Evolutionary conservation across 2,888 invertebrate species (phyloP).

Genomic region (Drosophila nr. perissopoda): DNA sequence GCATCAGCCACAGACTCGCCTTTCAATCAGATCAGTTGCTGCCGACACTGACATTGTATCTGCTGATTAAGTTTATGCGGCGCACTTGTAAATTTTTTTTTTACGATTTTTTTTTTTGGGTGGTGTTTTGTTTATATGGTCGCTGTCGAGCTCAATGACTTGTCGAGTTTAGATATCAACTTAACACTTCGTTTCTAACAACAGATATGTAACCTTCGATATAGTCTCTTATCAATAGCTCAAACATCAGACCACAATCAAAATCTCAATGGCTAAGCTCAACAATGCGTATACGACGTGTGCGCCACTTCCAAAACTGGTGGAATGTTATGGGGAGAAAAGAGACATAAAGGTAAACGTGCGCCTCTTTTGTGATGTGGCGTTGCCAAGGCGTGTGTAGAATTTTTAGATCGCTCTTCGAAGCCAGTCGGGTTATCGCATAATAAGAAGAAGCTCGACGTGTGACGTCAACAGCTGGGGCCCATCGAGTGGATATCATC

Average conservation of each 20-base stretch:
- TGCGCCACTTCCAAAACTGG: conserved; percentile 55
- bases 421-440: conserved; percentile 46
- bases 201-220: conserved; percentile 42
- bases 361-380: conserved; percentile 50
- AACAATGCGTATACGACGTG: conserved; percentile 58
- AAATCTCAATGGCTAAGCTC: conserved; percentile 16
- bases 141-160: conserved; percentile 31
- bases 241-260: background rate
- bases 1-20: conserved; percentile 21
- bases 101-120: background rate
- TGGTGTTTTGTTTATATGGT: background rate
- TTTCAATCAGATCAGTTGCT: conserved; percentile 62
- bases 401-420: conserved; percentile 53
- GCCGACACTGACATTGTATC: conserved; percentile 46
- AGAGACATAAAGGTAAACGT: conserved; percentile 54
- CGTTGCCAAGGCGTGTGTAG: conserved; percentile 62
- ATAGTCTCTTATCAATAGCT: conserved; percentile 52
- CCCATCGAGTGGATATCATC: conserved; percentile 7
- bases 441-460: conserved; percentile 46
- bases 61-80: conserved; percentile 50
- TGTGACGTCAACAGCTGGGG: conserved; percentile 61
- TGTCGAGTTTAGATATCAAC: conserved; percentile 20
- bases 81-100: conserved; percentile 45
- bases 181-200: conserved; percentile 7
- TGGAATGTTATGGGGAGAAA: conserved; percentile 24